Evolutionary conservation across 2,797 vertebrate genomes (phyloP).

Genomic region (Odontamblyopus rebecca): DNA sequence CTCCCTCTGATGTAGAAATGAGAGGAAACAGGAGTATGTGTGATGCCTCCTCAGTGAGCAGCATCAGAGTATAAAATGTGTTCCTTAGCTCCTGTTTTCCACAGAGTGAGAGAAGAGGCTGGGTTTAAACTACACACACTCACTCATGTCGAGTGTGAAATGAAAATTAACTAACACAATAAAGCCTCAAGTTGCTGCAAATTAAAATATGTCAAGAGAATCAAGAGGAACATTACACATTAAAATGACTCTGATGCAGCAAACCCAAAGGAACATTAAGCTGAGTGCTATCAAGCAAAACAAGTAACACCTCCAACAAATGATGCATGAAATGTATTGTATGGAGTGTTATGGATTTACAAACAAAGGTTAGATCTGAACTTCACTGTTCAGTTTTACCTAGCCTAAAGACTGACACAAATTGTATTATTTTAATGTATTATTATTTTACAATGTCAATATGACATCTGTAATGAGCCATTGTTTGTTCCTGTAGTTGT

Average conservation of each 20-base stretch:
- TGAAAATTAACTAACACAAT: background rate
- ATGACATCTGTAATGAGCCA: too few relatives aligned
- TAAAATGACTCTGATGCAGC: background rate
- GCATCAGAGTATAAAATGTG: slow-evolving; percentile 2
- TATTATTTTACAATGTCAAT: too few relatives aligned
- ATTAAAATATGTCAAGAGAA: slow-evolving; percentile 6
- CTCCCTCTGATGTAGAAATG: too few relatives aligned
- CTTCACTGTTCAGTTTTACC: background rate
- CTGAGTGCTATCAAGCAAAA: background rate
- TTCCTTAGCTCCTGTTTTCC: background rate
- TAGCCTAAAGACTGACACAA: too few relatives aligned
- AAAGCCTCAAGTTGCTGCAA: background rate
- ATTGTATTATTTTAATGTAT: too few relatives aligned
- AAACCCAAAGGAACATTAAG: background rate
- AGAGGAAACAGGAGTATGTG: too few relatives aligned
- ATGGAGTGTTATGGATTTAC: background rate
- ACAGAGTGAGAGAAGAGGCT: background rate
- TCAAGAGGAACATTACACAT: background rate
- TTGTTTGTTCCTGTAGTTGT: too few relatives aligned
- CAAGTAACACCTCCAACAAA: background rate
- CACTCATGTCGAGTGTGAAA: background rate
- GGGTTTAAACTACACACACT: background rate
- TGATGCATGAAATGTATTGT: background rate
- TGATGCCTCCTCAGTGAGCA: background rate
- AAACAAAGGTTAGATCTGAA: background rate